Conservation (phyloP, 2,797 vertebrate species). For the Squalus acanthias region DNA sequence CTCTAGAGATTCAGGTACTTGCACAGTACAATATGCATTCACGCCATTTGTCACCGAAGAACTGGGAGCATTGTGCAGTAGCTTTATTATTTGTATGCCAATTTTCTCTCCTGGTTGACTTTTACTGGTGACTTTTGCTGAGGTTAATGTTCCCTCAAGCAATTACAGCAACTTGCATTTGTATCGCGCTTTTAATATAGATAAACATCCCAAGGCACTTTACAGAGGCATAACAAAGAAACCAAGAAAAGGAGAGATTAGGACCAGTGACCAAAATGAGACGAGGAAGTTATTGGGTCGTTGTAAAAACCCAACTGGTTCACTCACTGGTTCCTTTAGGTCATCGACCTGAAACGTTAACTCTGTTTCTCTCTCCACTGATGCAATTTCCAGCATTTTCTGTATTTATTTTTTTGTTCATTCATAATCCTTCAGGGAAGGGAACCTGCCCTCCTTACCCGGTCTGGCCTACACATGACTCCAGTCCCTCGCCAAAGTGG, state of each 20-base stretch:
- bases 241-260: background rate
- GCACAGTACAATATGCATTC: background rate
- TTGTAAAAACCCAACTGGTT: background rate
- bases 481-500: background rate
- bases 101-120: background rate
- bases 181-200: background rate
- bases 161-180: background rate
- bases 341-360: too few species aligned
- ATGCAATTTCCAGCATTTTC: too few species aligned
- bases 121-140: background rate
- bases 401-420: background rate
- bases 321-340: too few species aligned
- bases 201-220: background rate
- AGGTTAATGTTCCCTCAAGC: background rate
- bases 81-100: background rate
- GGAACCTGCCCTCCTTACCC: background rate
- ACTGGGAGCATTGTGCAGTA: background rate
- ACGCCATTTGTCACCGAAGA: background rate
- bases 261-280: background rate
- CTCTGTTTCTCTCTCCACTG: too few species aligned
- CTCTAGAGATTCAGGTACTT: background rate
- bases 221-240: background rate
- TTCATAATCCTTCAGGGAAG: background rate
- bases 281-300: background rate
- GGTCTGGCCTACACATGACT: too few species aligned